Percentiles rank a stretch among this genome's conserved stretches.
Conservation (phyloP, 53 echinoderm and acorn worm genomes). For the Apostichopus leukothele region DNA sequence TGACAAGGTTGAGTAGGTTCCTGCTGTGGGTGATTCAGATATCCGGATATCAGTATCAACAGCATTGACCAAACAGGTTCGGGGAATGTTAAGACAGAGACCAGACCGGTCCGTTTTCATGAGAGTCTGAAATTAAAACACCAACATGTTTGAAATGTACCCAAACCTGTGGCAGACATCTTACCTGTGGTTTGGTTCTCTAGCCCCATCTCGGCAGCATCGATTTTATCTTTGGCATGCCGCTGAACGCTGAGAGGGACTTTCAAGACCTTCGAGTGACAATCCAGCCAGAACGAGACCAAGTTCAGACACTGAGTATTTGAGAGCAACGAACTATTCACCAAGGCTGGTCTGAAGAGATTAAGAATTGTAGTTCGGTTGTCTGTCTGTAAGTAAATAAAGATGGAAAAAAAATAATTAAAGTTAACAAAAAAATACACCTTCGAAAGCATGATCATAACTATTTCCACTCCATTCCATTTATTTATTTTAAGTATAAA, state of each 20-base stretch:
- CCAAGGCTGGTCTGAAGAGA: constrained; percentile 63
- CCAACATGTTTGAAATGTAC: no score
- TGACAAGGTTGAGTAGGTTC: no score
- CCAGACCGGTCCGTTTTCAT: neutral
- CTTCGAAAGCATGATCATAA: neutral
- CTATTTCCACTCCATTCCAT: no score
- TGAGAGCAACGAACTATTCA: constrained; percentile 62
- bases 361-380: constrained; percentile 75
- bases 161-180: neutral
- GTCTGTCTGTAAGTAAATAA: constrained; percentile 58
- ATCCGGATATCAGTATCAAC: no score
- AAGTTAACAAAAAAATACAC: neutral
- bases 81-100: no score
- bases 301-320: constrained; percentile 71
- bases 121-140: neutral
- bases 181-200: neutral
- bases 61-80: no score
- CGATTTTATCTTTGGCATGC: constrained; percentile 49
- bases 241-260: constrained; percentile 65
- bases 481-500: no score
- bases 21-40: no score
- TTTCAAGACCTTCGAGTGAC: constrained; percentile 61
- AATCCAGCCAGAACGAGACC: constrained; percentile 84
- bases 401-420: neutral
- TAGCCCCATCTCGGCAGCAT: constrained; percentile 48